Conservation (phyloP, 30 jellyfish, hydroid and myxozoan species). For the Pelagia noctiluca region DNA sequence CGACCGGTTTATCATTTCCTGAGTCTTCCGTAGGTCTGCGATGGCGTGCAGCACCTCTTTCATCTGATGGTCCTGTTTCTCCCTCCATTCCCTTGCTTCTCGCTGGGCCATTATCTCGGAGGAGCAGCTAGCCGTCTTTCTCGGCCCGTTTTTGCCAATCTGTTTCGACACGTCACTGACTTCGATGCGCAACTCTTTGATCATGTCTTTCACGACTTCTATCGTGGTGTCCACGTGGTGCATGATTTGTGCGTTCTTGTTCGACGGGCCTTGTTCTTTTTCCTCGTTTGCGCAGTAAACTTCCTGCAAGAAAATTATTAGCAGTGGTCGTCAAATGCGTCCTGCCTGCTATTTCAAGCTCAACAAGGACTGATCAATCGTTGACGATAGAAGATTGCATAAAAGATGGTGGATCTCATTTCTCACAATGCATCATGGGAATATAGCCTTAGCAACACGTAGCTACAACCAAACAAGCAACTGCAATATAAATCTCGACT, state of each 20-base stretch:
- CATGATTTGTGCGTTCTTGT: slow-evolving; percentile 65
- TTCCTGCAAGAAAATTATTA: slow-evolving; percentile 39
- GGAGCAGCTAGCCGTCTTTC: slow-evolving; percentile 25
- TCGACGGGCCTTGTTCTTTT: slow-evolving; percentile 65
- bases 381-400: too few relatives aligned
- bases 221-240: slow-evolving; percentile 79
- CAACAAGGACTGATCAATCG: not conserved
- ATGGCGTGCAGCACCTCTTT: slow-evolving; percentile 50
- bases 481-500: too few relatives aligned
- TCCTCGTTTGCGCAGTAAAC: slow-evolving; percentile 87
- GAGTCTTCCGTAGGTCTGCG: slow-evolving; percentile 55
- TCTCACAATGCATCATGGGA: too few relatives aligned
- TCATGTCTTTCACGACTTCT: slow-evolving; percentile 78
- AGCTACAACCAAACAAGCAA: too few relatives aligned
- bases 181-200: slow-evolving; percentile 61
- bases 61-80: slow-evolving; percentile 50
- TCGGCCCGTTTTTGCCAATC: slow-evolving; percentile 44
- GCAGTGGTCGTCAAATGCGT: not conserved
- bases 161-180: slow-evolving; percentile 65
- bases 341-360: slow-evolving; percentile 1
- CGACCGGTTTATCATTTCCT: slow-evolving; percentile 49
- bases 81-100: slow-evolving; percentile 81
- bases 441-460: too few relatives aligned
- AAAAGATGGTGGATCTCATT: too few relatives aligned
- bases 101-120: slow-evolving; percentile 68